Evolutionary conservation across 1,140 invertebrate species (phyloP).

Genomic region (Drosophila parvula): DNA sequence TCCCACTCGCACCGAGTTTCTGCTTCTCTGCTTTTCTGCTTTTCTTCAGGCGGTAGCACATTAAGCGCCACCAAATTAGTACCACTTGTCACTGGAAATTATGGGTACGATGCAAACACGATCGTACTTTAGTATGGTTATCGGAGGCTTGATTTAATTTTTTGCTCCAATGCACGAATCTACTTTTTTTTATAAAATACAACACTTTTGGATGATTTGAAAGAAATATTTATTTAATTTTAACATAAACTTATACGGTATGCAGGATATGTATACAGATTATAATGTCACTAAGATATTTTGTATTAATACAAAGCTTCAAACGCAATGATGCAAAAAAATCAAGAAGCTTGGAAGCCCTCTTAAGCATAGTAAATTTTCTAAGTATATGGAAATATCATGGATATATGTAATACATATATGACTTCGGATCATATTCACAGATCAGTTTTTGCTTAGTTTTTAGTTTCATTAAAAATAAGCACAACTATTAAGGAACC

Average conservation of each 20-base stretch:
- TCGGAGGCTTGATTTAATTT: neutral
- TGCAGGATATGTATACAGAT: neutral
- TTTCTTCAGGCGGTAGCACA: conserved; percentile 18
- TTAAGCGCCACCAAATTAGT: conserved; percentile 5
- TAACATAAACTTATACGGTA: neutral
- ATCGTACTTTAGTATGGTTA: neutral
- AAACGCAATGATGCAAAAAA: neutral
- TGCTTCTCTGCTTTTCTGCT: conserved; percentile 29
- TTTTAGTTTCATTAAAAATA: neutral
- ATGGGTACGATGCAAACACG: neutral
- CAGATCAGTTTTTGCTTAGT: neutral
- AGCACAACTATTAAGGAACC: neutral
- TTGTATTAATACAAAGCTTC: neutral
- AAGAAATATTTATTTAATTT: neutral
- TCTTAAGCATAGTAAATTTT: neutral
- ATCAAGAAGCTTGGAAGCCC: neutral
- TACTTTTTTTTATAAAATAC: no score
- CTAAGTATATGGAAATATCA: neutral
- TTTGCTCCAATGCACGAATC: neutral
- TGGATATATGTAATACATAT: neutral
- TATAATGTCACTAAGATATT: neutral
- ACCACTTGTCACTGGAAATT: neutral
- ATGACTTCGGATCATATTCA: conserved; percentile 1
- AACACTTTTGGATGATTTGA: neutral
- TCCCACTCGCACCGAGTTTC: conserved; percentile 31